These are phyloP conservation scores for Datnioides undecimradiatus DNA, from an alignment of 2,113 vertebrate genomes.

Conservation along the genomic window DNA sequence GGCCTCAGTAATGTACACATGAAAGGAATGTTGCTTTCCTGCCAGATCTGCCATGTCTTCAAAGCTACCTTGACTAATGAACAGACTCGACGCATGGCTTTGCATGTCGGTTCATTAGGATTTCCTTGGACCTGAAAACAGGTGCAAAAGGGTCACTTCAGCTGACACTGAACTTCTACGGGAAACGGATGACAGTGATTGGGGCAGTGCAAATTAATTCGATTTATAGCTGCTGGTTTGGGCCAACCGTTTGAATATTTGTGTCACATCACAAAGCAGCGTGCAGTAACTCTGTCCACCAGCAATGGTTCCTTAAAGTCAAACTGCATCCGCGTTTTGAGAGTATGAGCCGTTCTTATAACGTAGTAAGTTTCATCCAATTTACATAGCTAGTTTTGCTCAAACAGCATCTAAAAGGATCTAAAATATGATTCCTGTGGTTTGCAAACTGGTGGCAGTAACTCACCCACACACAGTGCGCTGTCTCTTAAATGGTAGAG, in stretches of 20 bases:
- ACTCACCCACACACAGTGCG: background rate
- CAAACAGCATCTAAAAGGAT: background rate
- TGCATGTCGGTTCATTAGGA: background rate
- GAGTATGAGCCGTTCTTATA: no score
- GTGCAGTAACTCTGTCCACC: no score
- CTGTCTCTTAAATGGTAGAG: background rate
- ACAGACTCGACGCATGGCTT: background rate
- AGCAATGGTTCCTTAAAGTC: no score
- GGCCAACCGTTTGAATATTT: no score
- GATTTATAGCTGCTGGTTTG: no score
- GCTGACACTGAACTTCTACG: background rate
- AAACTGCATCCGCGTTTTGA: no score
- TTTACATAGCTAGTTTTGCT: background rate
- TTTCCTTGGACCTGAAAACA: background rate
- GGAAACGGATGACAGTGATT: background rate
- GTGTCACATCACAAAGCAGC: no score
- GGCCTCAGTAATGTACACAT: conserved; percentile 3
- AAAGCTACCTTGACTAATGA: conserved; percentile 1
- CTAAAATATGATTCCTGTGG: background rate
- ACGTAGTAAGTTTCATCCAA: background rate
- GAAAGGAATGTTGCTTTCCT: conserved; percentile 1
- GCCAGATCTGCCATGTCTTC: conserved; percentile 9
- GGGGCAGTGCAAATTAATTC: no score
- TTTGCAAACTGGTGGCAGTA: background rate
- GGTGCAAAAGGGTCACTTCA: background rate